Evolutionary conservation across 2,797 vertebrate species (phyloP).

Genomic region (Allenopithecus nigroviridis): DNA sequence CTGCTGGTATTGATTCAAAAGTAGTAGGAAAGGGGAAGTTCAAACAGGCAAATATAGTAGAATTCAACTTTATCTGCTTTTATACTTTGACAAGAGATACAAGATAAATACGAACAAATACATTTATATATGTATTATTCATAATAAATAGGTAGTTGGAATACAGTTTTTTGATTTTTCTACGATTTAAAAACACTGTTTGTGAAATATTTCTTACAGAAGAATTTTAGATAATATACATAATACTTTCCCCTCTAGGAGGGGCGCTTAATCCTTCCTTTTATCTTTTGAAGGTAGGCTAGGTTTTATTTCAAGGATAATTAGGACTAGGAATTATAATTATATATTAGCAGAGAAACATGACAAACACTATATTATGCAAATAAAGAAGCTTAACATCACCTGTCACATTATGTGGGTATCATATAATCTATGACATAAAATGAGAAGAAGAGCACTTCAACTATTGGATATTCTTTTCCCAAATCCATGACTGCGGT

Average conservation of each 20-base stretch:
- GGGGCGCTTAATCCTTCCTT: neutral
- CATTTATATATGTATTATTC: neutral
- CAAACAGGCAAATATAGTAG: neutral
- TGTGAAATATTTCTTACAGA: neutral
- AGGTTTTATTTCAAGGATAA: neutral
- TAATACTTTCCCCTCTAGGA: neutral
- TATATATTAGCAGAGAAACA: neutral
- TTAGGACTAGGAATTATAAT: neutral
- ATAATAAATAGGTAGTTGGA: neutral
- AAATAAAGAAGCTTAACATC: neutral
- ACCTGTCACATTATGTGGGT: neutral
- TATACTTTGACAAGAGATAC: neutral
- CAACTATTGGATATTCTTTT: neutral
- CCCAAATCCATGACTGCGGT: neutral
- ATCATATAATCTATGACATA: neutral
- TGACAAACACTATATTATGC: neutral
- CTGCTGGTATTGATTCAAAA: neutral
- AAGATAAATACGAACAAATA: neutral
- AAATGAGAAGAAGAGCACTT: neutral
- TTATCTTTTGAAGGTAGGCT: neutral
- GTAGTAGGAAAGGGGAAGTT: neutral
- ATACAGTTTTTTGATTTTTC: neutral
- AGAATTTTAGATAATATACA: neutral
- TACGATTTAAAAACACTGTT: neutral
- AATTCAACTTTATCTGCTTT: neutral